Evolutionary conservation across 2,888 invertebrate genomes (phyloP), one percentile per base, ranked within the genome.

Genomic region (Hipparchia semele): DNA sequence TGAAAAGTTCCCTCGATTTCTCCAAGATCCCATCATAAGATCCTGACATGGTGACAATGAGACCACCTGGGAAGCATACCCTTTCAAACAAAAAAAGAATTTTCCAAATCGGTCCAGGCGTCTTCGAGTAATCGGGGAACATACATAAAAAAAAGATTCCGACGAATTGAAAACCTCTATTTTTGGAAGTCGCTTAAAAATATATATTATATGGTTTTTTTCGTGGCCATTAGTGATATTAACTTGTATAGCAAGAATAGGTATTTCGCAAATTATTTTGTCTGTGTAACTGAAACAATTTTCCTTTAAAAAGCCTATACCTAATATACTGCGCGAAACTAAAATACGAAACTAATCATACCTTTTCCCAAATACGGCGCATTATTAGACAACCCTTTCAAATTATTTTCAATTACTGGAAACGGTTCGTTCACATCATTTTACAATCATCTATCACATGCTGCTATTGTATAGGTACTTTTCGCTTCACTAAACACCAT

Each of bases 391-490:
- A 72, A 61, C 54, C 68, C 65, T 51, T 73, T 75, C 54, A 68
- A 64, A 68, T 71, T 64, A 65, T 73, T 60, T 75, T 23, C 70
- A 73, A 71, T 75, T 68, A 75, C 71, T 70, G 65, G 54, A 13
- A 74, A 68, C 53, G 54, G 51, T 61, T 45, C 23, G 59, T 68
- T 60, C 59, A n/a, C 62, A 62, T 70, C 69, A 67, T 68, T 62
- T 39, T 64, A 62, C 75, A 74, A 58, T 70, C 69, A 67, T 65
- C 67, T 39, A 73, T 70, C 75, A 74, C 72, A 73, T 73, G 75
- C 46, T 70, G 66, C 45, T 65, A 65, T 68, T 68, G 68, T 66
- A 49, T 49, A 6, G 6, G 6, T 70, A 33, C 8, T 70, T 59
- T 73, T 65, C 70, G 73, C 70, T 51, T 68, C 73, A 75, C 59